Evolutionary conservation across 2,888 invertebrate genomes (phyloP).

Genomic region (Creontiades dilutus): DNA sequence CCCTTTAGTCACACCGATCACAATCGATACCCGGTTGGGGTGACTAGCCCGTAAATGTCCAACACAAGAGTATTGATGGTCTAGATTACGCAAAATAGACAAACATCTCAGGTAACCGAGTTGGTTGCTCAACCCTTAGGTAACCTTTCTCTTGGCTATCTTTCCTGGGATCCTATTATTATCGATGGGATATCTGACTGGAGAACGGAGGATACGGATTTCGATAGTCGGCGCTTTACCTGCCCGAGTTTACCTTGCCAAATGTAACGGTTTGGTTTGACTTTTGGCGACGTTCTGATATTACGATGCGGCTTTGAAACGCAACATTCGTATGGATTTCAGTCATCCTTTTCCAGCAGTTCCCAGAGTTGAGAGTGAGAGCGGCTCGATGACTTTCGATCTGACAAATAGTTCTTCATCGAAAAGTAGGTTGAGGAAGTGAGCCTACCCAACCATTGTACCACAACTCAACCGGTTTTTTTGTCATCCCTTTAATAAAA

Average conservation of each 20-base stretch:
- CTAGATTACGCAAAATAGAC: slow-evolving; percentile 6
- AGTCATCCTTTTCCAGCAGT: not conserved
- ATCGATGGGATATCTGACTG: not conserved
- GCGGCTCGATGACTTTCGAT: not conserved
- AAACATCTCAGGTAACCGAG: not conserved
- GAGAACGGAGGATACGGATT: slow-evolving; percentile 25
- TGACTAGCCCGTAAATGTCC: too few relatives aligned
- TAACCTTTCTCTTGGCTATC: slow-evolving; percentile 44
- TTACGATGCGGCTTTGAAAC: not conserved
- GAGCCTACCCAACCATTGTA: too few relatives aligned
- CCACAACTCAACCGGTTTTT: too few relatives aligned
- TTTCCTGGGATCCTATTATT: not conserved
- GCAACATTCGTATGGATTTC: not conserved
- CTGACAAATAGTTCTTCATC: not conserved
- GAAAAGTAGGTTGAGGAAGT: too few relatives aligned
- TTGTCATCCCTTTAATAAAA: too few relatives aligned
- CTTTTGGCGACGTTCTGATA: not conserved
- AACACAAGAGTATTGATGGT: not conserved
- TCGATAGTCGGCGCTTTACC: not conserved
- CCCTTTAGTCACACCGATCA: too few relatives aligned
- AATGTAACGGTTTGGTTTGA: not conserved
- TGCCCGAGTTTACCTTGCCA: not conserved
- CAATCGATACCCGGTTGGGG: too few relatives aligned
- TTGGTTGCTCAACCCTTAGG: slow-evolving; percentile 23
- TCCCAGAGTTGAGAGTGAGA: not conserved